Evolutionary conservation across 53 echinoderm and acorn worm species (phyloP).

Genomic region (Mesocentrotus franciscanus): DNA sequence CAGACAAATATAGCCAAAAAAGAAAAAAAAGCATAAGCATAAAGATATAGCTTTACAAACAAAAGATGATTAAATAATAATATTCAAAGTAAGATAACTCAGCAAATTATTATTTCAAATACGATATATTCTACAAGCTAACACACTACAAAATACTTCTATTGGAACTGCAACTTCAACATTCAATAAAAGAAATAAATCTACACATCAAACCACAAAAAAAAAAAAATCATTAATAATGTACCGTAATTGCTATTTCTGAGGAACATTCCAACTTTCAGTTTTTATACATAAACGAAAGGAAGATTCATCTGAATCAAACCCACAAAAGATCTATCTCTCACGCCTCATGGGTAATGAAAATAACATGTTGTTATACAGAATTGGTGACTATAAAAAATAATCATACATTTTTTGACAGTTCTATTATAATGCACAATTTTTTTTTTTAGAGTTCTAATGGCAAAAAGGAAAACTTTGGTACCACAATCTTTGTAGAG

Average conservation of each 20-base stretch:
- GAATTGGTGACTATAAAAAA: too few relatives aligned
- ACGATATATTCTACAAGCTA: neutral
- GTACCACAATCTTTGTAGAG: too few relatives aligned
- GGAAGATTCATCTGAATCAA: too few relatives aligned
- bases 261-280: neutral
- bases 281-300: neutral
- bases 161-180: neutral
- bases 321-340: too few relatives aligned
- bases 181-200: neutral
- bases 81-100: neutral
- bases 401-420: too few relatives aligned
- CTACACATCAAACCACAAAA: constrained; percentile 2
- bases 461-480: too few relatives aligned
- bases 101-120: neutral
- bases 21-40: neutral
- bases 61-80: neutral
- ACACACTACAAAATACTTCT: neutral
- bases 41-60: neutral
- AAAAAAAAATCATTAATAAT: neutral
- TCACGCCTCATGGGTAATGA: too few relatives aligned
- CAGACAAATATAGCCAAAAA: neutral
- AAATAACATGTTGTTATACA: too few relatives aligned
- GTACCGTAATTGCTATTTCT: constrained; percentile 16
- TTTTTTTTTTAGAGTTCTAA: too few relatives aligned
- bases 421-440: too few relatives aligned